Base-by-base conservation (phyloP, 2,797 vertebrate genomes). In the Carapus acus region DNA sequence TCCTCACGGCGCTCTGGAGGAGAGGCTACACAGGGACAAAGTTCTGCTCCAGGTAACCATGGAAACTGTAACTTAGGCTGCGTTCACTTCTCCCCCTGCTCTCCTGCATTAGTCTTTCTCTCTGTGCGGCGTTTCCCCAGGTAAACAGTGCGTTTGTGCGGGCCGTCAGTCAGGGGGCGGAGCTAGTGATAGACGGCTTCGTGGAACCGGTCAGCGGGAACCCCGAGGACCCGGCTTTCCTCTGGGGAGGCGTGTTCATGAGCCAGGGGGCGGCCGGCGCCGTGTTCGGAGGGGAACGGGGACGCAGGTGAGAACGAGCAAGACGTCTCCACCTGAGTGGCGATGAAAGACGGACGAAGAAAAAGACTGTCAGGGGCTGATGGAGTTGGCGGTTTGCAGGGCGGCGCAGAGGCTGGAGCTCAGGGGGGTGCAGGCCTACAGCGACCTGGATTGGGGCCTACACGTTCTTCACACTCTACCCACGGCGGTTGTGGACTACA, bases 401-500 rank as follows among this genome's bases (percentile, higher is more conserved):
- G 67, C 81, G 13, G 85, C 85, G 54, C 83, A 87, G 69, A 80
- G 81, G 51, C 59, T 83, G 43, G 82, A 85, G 77, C 79, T 90
- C 16, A 80, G 69, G 49, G 74, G 82, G 2, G 83, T 91, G 0
- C 86, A 91, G 62, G 80, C 77, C 23, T 91, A 91, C 79, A 87
- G 77, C 62, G 65, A 87, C 23, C 29, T 90, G 14, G 82, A 86
- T 13, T 76, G 77, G 47, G 74, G 76, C 2, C 36, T 84, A 4
- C 84, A 87, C 46, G 84, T 76, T 11, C 82, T 92, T n/a, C 88
- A 90, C 75, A 87, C 87, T 18, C 78, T 92, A 13, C 88, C 90
- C 33, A 90, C 90, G 40, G 88, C 89, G 12, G 65, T 89, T 11
- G 83, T 89, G 2, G 89, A 92, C 73, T 91, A 91, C 76, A 83